Conservation (phyloP, 1,140 invertebrate species). For the Neotoxoptera formosana region DNA sequence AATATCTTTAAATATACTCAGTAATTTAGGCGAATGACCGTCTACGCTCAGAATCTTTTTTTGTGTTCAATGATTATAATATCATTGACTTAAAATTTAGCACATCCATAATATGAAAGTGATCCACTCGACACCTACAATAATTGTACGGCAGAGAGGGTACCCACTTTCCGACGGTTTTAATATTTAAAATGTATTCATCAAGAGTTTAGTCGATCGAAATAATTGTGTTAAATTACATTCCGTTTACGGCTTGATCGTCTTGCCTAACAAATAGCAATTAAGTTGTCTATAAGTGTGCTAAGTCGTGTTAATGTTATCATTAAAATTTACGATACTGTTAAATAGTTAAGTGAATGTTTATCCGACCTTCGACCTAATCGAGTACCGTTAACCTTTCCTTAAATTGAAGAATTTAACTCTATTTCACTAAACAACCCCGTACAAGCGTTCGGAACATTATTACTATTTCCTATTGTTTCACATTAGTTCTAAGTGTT, state of each 20-base stretch:
- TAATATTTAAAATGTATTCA: not conserved
- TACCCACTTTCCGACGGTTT: not conserved
- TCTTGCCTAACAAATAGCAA: conserved; percentile 1
- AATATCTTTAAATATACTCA: too few relatives aligned
- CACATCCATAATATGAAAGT: too few relatives aligned
- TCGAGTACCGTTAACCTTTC: conserved; percentile 31
- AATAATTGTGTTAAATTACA: not conserved
- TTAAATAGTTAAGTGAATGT: conserved; percentile 41
- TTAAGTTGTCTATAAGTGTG: not conserved
- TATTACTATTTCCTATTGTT: conserved; percentile 31
- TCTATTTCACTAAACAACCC: not conserved
- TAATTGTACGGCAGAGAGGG: too few relatives aligned
- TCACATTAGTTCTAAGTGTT: not conserved
- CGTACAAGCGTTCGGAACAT: not conserved
- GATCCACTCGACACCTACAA: too few relatives aligned
- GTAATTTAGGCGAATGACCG: too few relatives aligned
- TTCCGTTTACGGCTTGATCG: not conserved
- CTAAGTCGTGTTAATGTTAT: conserved; percentile 26
- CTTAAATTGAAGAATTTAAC: conserved; percentile 20
- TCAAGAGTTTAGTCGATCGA: not conserved
- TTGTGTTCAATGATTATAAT: too few relatives aligned
- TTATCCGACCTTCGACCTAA: conserved; percentile 35
- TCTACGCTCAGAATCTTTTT: too few relatives aligned
- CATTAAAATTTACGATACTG: conserved; percentile 40
- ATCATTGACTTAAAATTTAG: too few relatives aligned